A percentile compares a stretch with the other conserved stretches of the same genome.
phyloP scores from a whole-genome alignment of 2,888 invertebrate genomes.

The Caenorhabditis drosophilae region DNA sequence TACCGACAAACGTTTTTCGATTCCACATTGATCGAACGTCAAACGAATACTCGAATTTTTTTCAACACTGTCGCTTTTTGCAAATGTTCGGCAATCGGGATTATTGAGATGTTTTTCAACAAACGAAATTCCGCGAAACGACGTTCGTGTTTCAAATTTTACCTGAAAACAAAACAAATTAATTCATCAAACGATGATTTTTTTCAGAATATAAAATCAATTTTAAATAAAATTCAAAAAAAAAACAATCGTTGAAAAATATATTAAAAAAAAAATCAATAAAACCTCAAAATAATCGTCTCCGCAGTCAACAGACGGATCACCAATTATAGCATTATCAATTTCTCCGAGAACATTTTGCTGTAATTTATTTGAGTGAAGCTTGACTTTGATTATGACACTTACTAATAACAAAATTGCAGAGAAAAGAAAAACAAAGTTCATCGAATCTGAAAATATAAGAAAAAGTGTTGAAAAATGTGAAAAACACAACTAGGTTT shows the following conservation, averaged over 20 bases:
- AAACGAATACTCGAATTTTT: constrained; percentile 52
- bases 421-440: too few species aligned
- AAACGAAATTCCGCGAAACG: constrained; percentile 61
- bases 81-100: constrained; percentile 41
- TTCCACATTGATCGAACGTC: constrained; percentile 59
- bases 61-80: constrained; percentile 7
- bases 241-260: too few species aligned
- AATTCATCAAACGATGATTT: neutral
- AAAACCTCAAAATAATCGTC: constrained; percentile 54
- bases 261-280: too few species aligned
- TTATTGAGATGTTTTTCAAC: constrained; percentile 62
- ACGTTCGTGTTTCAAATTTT: constrained; percentile 62
- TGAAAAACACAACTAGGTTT: too few species aligned
- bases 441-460: too few species aligned
- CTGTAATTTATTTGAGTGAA: neutral
- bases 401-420: too few species aligned
- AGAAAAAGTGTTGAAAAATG: too few species aligned
- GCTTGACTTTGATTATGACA: too few species aligned
- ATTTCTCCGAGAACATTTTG: constrained; percentile 14
- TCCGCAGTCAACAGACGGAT: constrained; percentile 64
- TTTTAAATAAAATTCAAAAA: neutral
- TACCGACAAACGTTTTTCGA: constrained; percentile 58
- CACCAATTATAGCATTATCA: constrained; percentile 57
- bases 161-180: constrained; percentile 44
- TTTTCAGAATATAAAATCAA: too few species aligned